A percentile compares a stretch with the other conserved stretches of the same genome.
Conservation (phyloP, 2,888 invertebrate species). For the Synergus umbraculus region DNA sequence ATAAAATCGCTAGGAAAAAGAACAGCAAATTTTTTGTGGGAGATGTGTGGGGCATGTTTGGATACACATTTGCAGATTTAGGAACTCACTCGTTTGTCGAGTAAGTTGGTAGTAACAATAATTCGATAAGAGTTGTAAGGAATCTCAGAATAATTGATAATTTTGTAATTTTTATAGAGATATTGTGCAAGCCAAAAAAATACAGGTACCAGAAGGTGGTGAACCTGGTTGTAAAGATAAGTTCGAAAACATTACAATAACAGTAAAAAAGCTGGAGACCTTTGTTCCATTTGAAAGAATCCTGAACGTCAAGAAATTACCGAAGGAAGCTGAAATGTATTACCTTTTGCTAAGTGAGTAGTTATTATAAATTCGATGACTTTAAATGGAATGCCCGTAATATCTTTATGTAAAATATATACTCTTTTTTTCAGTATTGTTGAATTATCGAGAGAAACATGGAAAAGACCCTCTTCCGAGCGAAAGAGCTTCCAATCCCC, state of each 20-base stretch:
- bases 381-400: background rate
- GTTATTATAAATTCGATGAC: background rate
- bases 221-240: constrained; percentile 76
- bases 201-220: constrained; percentile 80
- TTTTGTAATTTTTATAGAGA: constrained; percentile 76
- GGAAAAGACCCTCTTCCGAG: constrained; percentile 85
- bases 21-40: constrained; percentile 92
- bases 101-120: constrained; percentile 78
- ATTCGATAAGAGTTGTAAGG: constrained; percentile 34
- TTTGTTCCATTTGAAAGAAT: constrained; percentile 85
- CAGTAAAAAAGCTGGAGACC: constrained; percentile 82
- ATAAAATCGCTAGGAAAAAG: constrained; percentile 86
- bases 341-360: constrained; percentile 84
- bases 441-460: constrained; percentile 86
- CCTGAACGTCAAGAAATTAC: constrained; percentile 78
- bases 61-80: constrained; percentile 94
- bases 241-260: constrained; percentile 81
- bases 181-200: constrained; percentile 76
- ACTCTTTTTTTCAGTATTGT: constrained; percentile 80
- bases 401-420: constrained; percentile 14
- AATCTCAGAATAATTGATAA: background rate
- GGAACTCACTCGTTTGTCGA: constrained; percentile 89
- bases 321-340: constrained; percentile 80
- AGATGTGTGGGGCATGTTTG: constrained; percentile 96
- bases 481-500: constrained; percentile 82